A percentile compares a stretch with the other conserved stretches of the same genome.
Evolutionary conservation across 2,797 vertebrate genomes (phyloP).

Genomic region (Acanthopagrus latus): DNA sequence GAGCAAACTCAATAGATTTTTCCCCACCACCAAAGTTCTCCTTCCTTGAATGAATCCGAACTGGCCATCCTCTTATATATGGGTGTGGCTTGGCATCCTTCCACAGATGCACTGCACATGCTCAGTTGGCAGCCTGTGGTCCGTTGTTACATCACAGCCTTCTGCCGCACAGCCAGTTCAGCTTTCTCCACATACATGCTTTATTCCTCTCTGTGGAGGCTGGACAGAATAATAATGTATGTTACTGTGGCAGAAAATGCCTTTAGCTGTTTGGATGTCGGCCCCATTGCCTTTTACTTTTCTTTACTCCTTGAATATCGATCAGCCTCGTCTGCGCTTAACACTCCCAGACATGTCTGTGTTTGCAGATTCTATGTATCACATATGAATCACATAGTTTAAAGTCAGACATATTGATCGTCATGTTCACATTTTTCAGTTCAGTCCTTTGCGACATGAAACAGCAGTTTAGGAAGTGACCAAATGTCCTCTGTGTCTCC

Average conservation of each 20-base stretch:
- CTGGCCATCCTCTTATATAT: slow-evolving; percentile 29
- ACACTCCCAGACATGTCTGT: not conserved
- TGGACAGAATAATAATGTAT: not conserved
- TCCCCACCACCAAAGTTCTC: slow-evolving; percentile 47
- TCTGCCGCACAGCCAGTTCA: slow-evolving; percentile 43
- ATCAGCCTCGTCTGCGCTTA: not conserved
- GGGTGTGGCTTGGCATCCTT: slow-evolving; percentile 50
- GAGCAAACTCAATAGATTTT: slow-evolving; percentile 66
- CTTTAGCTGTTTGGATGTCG: slow-evolving; percentile 26
- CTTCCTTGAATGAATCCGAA: slow-evolving; percentile 63
- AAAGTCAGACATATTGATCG: not conserved
- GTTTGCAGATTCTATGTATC: not conserved
- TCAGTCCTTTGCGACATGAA: slow-evolving; percentile 24
- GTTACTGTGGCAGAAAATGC: not conserved
- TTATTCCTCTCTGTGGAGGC: slow-evolving; percentile 12
- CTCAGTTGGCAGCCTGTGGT: slow-evolving; percentile 53
- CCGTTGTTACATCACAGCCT: slow-evolving; percentile 64
- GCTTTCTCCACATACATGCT: slow-evolving; percentile 25
- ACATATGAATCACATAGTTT: not conserved
- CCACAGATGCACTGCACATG: slow-evolving; percentile 69
- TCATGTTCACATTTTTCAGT: not conserved
- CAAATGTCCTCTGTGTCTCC: slow-evolving; percentile 52
- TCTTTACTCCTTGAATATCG: slow-evolving; percentile 15
- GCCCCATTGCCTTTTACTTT: slow-evolving; percentile 1
- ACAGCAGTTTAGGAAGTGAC: slow-evolving; percentile 25